A percentile compares a stretch with the other conserved stretches of the same genome.
Conservation (phyloP, 1,140 invertebrate genomes). For the Rhizoglyphus robini region DNA sequence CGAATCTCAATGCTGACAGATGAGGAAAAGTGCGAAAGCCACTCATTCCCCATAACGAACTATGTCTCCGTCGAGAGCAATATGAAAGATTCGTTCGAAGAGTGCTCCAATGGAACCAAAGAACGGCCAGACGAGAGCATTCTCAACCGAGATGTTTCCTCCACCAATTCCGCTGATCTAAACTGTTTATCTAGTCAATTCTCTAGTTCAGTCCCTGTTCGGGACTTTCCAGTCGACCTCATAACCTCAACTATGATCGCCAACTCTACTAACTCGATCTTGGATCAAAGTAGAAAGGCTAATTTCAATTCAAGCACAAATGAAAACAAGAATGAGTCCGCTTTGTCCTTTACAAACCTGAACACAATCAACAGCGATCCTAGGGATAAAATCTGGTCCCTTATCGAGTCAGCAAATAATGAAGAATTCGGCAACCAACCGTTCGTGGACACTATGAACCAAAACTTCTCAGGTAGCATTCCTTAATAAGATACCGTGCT, state of each 20-base stretch:
- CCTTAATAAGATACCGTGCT: too few relatives aligned
- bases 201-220: background rate
- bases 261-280: background rate
- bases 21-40: too few relatives aligned
- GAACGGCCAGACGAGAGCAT: too few relatives aligned
- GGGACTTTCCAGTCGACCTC: background rate
- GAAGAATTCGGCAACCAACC: background rate
- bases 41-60: too few relatives aligned
- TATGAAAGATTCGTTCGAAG: background rate
- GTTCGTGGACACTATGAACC: background rate
- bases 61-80: background rate
- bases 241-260: background rate
- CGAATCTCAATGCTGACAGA: too few relatives aligned
- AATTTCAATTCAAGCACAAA: background rate
- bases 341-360: background rate
- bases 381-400: background rate
- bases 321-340: background rate
- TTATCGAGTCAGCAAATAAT: background rate
- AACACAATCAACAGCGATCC: background rate
- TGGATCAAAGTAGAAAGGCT: background rate
- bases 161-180: slow-evolving; percentile 2
- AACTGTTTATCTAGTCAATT: background rate
- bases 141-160: too few relatives aligned
- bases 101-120: background rate
- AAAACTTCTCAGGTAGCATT: background rate